These are phyloP conservation scores for Myanophis thanlyinensis DNA, from an alignment of 2,113 vertebrate species.

Conservation along the genomic window DNA sequence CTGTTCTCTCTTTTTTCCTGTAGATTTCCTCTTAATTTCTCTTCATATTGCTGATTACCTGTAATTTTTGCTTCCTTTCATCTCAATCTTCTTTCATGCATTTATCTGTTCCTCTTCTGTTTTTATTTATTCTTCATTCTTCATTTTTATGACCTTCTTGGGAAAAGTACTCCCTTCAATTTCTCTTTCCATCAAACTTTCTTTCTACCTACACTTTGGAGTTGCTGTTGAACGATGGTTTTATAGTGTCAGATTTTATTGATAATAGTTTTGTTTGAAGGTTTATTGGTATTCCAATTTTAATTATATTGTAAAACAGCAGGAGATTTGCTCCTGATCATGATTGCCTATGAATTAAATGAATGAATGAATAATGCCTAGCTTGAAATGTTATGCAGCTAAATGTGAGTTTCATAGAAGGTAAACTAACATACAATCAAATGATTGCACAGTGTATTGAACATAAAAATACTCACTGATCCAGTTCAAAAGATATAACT, in stretches of 20 bases:
- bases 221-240: not conserved
- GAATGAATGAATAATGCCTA: not conserved
- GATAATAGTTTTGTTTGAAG: not conserved
- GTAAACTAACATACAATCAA: not conserved
- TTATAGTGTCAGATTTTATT: not conserved
- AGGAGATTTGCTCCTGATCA: not conserved
- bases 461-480: not conserved
- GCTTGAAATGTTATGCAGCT: not conserved
- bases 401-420: not conserved
- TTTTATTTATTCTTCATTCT: not conserved
- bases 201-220: not conserved
- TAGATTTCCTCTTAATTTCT: not conserved
- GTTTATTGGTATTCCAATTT: not conserved
- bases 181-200: not conserved
- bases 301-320: not conserved
- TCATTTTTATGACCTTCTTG: not conserved
- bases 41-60: not conserved
- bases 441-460: not conserved
- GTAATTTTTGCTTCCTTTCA: not conserved
- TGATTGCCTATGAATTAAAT: not conserved
- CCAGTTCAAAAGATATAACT: not conserved
- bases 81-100: not conserved
- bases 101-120: not conserved
- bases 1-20: not conserved
- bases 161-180: not conserved